These are phyloP conservation scores for Mastigias papua DNA, from an alignment of 30 jellyfish, hydroid and myxozoan genomes.

Conservation along the genomic window DNA sequence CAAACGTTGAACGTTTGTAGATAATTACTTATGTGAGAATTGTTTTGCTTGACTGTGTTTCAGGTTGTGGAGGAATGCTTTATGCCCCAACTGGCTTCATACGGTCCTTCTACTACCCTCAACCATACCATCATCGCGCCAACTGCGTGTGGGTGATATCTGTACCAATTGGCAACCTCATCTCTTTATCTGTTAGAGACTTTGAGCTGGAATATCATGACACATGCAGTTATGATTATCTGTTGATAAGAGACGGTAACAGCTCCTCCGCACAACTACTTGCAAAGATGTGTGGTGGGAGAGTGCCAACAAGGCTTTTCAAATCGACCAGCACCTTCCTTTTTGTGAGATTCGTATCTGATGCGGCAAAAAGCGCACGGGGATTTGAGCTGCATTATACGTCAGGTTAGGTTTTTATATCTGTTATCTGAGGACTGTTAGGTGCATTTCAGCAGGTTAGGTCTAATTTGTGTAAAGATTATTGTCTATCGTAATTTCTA, in stretches of 20 bases:
- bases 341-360: conserved; percentile 4
- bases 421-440: neutral
- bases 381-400: neutral
- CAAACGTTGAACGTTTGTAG: neutral
- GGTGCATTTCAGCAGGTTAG: neutral
- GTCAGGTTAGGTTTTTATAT: conserved; percentile 19
- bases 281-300: neutral
- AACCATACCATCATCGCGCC: conserved; percentile 45
- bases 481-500: no score
- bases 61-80: conserved; percentile 88
- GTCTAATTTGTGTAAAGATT: no score
- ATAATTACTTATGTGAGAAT: neutral
- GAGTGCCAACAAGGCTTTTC: conserved; percentile 1
- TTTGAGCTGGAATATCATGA: conserved; percentile 43
- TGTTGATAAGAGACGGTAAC: conserved; percentile 59
- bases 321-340: conserved; percentile 45
- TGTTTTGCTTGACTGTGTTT: neutral
- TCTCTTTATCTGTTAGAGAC: conserved; percentile 50
- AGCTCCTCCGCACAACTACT: conserved; percentile 15
- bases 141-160: conserved; percentile 76
- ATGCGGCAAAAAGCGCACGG: neutral
- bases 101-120: conserved; percentile 78
- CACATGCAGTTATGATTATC: conserved; percentile 53
- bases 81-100: conserved; percentile 68
- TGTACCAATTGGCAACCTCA: conserved; percentile 65